Evolutionary conservation across 2,888 invertebrate genomes (phyloP).

Genomic region (Hipparchia semele): DNA sequence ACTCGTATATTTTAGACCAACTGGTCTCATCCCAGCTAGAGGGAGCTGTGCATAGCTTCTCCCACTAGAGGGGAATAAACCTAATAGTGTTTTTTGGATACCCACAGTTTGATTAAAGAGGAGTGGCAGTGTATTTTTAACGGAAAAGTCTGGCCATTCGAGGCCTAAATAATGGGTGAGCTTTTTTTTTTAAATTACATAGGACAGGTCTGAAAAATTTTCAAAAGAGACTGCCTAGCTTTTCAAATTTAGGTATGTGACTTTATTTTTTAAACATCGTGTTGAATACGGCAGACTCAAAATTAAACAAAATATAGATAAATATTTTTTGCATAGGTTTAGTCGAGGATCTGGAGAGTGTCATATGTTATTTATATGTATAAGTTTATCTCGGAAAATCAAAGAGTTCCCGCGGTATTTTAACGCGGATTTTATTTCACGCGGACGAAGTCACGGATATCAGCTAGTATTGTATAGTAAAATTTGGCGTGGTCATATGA

Average conservation of each 20-base stretch:
- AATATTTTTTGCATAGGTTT: background rate
- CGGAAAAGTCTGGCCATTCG: constrained; percentile 20
- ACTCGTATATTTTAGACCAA: background rate
- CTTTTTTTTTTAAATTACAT: constrained; percentile 1
- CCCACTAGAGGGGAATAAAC: background rate
- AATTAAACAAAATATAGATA: background rate
- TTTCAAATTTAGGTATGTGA: background rate
- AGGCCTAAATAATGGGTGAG: constrained; percentile 11
- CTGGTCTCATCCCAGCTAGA: background rate
- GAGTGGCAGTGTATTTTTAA: constrained; percentile 24
- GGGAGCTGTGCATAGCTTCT: background rate
- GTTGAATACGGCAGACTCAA: background rate
- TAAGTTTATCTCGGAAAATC: no score
- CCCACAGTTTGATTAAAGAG: constrained; percentile 27
- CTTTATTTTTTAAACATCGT: background rate
- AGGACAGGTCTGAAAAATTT: background rate
- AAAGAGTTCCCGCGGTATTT: no score
- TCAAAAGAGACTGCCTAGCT: background rate
- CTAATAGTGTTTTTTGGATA: background rate
- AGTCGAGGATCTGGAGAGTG: no score
- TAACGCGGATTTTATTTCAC: no score
- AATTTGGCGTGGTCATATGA: no score
- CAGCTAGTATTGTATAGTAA: no score
- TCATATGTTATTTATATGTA: no score
- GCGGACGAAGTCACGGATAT: no score